Evolutionary conservation across 2,888 invertebrate genomes (phyloP).

Genomic region (Sphaerophoria rueppellii): DNA sequence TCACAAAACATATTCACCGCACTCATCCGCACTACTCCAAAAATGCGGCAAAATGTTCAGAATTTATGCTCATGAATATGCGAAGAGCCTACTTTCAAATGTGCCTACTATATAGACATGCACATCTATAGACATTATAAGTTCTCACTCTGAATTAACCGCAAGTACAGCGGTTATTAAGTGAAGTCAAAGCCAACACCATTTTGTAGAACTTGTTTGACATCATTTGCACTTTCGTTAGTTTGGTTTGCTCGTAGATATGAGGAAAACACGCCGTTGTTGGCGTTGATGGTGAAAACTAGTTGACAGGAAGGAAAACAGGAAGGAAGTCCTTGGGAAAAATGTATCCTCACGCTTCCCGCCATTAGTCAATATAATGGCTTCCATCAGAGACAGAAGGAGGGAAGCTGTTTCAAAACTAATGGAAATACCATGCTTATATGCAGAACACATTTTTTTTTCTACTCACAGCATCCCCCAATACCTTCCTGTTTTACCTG

Average conservation of each 20-base stretch:
- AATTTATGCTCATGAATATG: conserved; percentile 67
- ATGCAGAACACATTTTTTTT: conserved; percentile 22
- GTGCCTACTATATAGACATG: conserved; percentile 1
- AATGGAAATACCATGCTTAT: conserved; percentile 51
- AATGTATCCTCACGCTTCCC: conserved; percentile 65
- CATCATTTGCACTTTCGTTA: not conserved
- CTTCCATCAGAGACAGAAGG: conserved; percentile 32
- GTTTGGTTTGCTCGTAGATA: not conserved
- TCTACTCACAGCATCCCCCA: not conserved
- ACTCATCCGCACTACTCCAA: conserved; percentile 15
- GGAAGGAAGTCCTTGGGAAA: conserved; percentile 71
- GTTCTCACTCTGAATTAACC: conserved; percentile 59
- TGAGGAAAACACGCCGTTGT: too few species aligned
- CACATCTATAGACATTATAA: not conserved
- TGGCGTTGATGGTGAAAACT: conserved; percentile 23
- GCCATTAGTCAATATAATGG: conserved; percentile 69
- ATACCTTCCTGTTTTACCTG: not conserved
- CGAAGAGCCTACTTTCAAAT: conserved; percentile 38
- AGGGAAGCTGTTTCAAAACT: conserved; percentile 33
- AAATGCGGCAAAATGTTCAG: conserved; percentile 31
- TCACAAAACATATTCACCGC: conserved; percentile 55
- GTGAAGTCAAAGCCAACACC: conserved; percentile 54
- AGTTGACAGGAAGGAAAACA: conserved; percentile 65
- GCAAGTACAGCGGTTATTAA: conserved; percentile 61
- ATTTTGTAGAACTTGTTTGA: conserved; percentile 28